Conservation (phyloP, 37 sponge, comb jelly and placozoan species). For the Petrosia ficiformis region DNA sequence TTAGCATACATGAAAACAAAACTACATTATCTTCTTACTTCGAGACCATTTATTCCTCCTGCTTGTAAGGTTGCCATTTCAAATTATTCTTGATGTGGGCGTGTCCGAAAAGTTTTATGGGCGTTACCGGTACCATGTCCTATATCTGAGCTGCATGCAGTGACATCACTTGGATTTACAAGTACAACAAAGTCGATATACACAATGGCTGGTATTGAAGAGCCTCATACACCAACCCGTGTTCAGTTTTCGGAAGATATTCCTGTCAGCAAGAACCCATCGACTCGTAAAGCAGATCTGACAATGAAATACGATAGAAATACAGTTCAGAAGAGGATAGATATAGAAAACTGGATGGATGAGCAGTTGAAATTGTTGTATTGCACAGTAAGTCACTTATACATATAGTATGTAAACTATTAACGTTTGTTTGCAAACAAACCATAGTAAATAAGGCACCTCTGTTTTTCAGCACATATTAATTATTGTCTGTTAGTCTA, state of each 20-base stretch:
- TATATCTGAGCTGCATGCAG: too few species aligned
- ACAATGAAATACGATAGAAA: constrained; percentile 64
- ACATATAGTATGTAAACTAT: background rate
- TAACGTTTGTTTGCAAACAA: background rate
- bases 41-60: too few species aligned
- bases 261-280: background rate
- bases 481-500: background rate
- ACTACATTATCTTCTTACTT: too few species aligned
- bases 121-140: too few species aligned
- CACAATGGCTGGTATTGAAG: constrained; percentile 1
- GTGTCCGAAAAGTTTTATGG: too few species aligned
- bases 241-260: constrained; percentile 45
- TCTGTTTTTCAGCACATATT: background rate
- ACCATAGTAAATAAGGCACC: background rate
- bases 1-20: too few species aligned
- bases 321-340: constrained; percentile 67
- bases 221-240: background rate
- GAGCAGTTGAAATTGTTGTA: constrained; percentile 40
- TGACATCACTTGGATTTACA: too few species aligned
- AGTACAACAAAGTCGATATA: too few species aligned
- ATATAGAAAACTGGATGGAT: constrained; percentile 79
- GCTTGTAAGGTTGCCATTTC: too few species aligned
- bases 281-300: constrained; percentile 19
- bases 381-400: constrained; percentile 11
- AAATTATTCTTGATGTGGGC: too few species aligned